Conservation (phyloP, 2,113 vertebrate species). For the Chloroceryle aenea region DNA sequence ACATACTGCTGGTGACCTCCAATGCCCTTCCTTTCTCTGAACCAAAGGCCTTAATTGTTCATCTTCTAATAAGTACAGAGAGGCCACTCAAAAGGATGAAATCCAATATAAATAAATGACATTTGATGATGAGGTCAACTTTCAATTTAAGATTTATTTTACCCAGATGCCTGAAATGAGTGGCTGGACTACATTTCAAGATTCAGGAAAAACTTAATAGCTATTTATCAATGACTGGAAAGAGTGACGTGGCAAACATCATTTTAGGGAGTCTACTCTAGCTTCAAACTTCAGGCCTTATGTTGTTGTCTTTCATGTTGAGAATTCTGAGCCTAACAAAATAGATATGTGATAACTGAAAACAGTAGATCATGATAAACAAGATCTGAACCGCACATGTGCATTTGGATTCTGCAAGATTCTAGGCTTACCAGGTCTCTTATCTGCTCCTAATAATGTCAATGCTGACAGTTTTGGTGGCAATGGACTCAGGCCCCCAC, state of each 20-base stretch:
- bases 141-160: slow-evolving; percentile 44
- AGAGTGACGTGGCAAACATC: neutral
- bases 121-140: slow-evolving; percentile 42
- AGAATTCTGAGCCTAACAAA: neutral
- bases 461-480: neutral
- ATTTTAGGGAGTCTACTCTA: neutral
- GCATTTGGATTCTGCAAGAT: neutral
- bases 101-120: slow-evolving; percentile 66
- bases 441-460: neutral
- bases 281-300: neutral
- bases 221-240: neutral
- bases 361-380: neutral
- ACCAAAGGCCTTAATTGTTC: slow-evolving; percentile 38
- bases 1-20: slow-evolving; percentile 10
- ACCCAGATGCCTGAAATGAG: slow-evolving; percentile 48
- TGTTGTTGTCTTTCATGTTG: neutral
- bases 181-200: neutral
- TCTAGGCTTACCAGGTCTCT: neutral
- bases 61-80: neutral
- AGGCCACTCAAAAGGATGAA: slow-evolving; percentile 4
- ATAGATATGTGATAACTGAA: neutral
- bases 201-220: neutral
- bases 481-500: neutral
- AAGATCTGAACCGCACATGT: neutral
- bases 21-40: slow-evolving; percentile 40